Evolutionary conservation across 64 coral and sea anemone species (phyloP).

Genomic region (Trachythela sp.): DNA sequence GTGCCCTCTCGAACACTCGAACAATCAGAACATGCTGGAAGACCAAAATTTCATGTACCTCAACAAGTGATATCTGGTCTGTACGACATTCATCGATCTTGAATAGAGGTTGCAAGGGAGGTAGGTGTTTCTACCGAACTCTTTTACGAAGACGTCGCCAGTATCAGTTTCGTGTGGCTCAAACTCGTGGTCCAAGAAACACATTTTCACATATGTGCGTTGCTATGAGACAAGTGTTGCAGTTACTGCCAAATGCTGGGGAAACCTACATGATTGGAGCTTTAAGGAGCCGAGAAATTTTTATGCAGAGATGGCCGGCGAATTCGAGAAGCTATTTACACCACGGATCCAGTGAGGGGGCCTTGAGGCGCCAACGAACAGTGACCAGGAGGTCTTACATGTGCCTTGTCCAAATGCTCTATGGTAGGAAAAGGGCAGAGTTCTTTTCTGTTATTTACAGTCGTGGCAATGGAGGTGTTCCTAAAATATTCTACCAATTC

Average conservation of each 20-base stretch:
- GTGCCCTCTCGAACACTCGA: slow-evolving; percentile 44
- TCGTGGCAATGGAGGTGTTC: too few relatives aligned
- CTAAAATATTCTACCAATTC: too few relatives aligned
- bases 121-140: slow-evolving; percentile 47
- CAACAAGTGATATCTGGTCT: slow-evolving; percentile 36
- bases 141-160: slow-evolving; percentile 57
- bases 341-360: slow-evolving; percentile 49
- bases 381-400: slow-evolving; percentile 48
- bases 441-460: not conserved
- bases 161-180: slow-evolving; percentile 27
- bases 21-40: slow-evolving; percentile 27
- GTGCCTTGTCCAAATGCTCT: slow-evolving; percentile 60
- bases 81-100: slow-evolving; percentile 38
- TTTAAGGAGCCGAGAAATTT: slow-evolving; percentile 28
- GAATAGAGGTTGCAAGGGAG: slow-evolving; percentile 43
- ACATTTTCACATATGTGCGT: slow-evolving; percentile 5
- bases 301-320: slow-evolving; percentile 47
- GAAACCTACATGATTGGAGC: slow-evolving; percentile 65
- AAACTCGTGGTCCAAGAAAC: slow-evolving; percentile 19
- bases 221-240: slow-evolving; percentile 51
- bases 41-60: slow-evolving; percentile 50
- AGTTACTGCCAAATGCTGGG: slow-evolving; percentile 51
- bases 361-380: slow-evolving; percentile 37
- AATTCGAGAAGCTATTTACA: slow-evolving; percentile 38
- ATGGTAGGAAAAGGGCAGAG: slow-evolving; percentile 43